phyloP scores from a whole-genome alignment of 2,888 invertebrate genomes.

The Oscheius onirici region DNA sequence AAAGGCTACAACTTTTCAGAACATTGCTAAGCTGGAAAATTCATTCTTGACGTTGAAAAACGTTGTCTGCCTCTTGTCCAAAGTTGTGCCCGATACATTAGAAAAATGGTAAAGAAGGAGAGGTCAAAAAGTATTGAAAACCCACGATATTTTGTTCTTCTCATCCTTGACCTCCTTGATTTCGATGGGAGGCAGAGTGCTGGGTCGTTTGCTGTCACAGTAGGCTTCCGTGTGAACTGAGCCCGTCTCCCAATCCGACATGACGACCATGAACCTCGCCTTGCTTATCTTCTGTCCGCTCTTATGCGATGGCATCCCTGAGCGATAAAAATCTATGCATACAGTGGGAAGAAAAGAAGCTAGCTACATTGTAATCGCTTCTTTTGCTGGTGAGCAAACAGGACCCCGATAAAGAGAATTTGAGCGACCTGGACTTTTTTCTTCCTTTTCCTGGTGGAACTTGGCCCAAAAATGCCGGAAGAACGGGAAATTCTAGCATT shows the following conservation, averaged over 20 bases:
- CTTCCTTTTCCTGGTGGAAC: not conserved
- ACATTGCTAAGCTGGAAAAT: too few species aligned
- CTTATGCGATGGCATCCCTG: slow-evolving; percentile 32
- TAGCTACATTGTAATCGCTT: slow-evolving; percentile 28
- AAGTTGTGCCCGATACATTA: too few species aligned
- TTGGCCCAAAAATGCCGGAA: too few species aligned
- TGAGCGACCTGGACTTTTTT: not conserved
- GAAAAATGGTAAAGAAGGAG: not conserved
- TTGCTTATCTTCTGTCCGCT: slow-evolving; percentile 28
- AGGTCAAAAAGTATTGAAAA: slow-evolving; percentile 5
- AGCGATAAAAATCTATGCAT: slow-evolving; percentile 20
- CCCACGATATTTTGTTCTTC: slow-evolving; percentile 50
- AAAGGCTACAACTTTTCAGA: too few species aligned
- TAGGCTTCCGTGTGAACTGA: not conserved
- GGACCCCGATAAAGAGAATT: not conserved
- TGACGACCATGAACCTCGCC: slow-evolving; percentile 21
- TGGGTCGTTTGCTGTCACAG: not conserved
- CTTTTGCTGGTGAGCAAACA: not conserved
- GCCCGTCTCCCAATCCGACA: slow-evolving; percentile 24
- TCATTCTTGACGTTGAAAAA: too few species aligned
- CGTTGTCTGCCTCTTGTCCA: too few species aligned
- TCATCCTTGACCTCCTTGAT: not conserved
- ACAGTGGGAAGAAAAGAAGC: not conserved
- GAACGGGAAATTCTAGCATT: too few species aligned
- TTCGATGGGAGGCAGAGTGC: not conserved